Percentiles rank a stretch among this genome's conserved stretches.
phyloP scores from a whole-genome alignment of 2,888 invertebrate species.

The Nysson spinosus region DNA sequence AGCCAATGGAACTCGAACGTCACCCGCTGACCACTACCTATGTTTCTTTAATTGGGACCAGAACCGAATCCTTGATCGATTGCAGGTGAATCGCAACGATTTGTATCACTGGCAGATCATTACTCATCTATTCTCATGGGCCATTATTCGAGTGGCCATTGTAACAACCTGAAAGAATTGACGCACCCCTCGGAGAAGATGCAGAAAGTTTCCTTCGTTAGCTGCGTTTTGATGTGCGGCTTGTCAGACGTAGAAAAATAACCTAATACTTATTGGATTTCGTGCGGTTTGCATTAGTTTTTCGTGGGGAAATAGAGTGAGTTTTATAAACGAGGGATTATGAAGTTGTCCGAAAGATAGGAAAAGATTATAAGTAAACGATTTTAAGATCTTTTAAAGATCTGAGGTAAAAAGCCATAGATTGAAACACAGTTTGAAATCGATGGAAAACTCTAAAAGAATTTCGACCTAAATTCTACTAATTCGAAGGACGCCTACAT shows the following conservation, averaged over 20 bases:
- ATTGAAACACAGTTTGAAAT: too few species aligned
- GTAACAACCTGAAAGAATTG: constrained; percentile 33
- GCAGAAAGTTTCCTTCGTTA: constrained; percentile 47
- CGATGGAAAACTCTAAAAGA: too few species aligned
- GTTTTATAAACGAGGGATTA: too few species aligned
- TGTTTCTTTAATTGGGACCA: constrained; percentile 75
- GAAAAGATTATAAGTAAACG: too few species aligned
- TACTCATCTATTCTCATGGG: constrained; percentile 67
- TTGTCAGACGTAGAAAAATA: too few species aligned
- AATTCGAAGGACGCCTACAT: too few species aligned
- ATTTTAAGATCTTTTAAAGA: too few species aligned
- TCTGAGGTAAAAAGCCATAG: too few species aligned
- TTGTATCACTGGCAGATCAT: constrained; percentile 75
- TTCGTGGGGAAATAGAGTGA: background rate
- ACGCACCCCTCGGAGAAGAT: background rate
- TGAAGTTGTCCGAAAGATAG: too few species aligned
- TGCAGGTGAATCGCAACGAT: constrained; percentile 75
- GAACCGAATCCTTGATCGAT: constrained; percentile 71
- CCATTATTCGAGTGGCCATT: constrained; percentile 67
- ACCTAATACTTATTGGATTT: too few species aligned
- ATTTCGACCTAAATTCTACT: too few species aligned
- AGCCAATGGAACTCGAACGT: constrained; percentile 43
- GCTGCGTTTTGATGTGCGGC: background rate
- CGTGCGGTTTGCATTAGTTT: background rate
- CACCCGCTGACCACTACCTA: constrained; percentile 72